phyloP scores from a whole-genome alignment of 2,888 invertebrate species.

The Trachelus stipa region DNA sequence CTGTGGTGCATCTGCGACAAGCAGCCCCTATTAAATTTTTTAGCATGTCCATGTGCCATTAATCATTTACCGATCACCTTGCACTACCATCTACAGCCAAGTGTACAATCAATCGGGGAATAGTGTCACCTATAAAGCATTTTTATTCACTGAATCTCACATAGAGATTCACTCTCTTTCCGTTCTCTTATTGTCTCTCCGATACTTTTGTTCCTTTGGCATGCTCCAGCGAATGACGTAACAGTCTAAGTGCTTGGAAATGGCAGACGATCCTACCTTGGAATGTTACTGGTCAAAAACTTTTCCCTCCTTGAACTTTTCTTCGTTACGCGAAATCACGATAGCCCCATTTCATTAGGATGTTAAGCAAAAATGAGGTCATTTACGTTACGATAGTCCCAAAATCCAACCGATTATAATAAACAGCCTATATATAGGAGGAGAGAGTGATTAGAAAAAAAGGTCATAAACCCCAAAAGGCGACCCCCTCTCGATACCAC shows the following conservation, averaged over 20 bases:
- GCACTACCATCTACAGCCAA: background rate
- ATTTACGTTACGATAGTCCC: background rate
- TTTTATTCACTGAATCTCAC: background rate
- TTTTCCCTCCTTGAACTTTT: background rate
- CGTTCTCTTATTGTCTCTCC: background rate
- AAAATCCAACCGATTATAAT: background rate
- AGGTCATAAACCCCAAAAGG: background rate
- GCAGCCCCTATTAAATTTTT: background rate
- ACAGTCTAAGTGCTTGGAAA: background rate
- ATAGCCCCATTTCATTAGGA: background rate
- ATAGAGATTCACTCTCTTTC: background rate
- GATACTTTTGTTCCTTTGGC: background rate
- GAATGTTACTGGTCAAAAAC: background rate
- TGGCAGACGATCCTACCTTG: background rate
- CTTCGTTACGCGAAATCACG: background rate
- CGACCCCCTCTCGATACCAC: too few species aligned
- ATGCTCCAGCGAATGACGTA: background rate
- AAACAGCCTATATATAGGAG: background rate
- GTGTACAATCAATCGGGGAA: background rate
- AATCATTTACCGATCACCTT: constrained; percentile 6
- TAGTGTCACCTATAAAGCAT: background rate
- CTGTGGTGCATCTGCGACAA: background rate
- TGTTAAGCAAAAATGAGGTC: background rate
- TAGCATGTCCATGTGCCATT: constrained; percentile 1
- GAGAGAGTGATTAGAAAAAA: background rate